These are phyloP conservation scores for Terrapene triunguis DNA, from an alignment of 2,113 vertebrate species.

Conservation along the genomic window DNA sequence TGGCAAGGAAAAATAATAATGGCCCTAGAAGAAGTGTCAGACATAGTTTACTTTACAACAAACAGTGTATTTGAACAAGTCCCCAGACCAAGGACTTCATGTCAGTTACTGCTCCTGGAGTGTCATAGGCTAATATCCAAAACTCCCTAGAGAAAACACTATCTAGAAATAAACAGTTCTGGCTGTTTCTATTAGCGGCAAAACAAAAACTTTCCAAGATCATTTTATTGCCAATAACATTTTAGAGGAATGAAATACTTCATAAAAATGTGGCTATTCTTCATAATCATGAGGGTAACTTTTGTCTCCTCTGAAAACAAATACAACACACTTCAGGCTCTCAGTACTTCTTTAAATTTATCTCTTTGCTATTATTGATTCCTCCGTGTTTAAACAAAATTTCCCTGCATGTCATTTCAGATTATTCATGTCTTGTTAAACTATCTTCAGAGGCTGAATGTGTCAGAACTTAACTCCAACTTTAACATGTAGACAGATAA, in stretches of 20 bases:
- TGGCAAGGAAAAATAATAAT: not conserved
- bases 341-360: not conserved
- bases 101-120: not conserved
- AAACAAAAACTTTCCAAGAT: not conserved
- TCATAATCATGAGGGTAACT: not conserved
- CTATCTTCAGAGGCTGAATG: not conserved
- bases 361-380: not conserved
- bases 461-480: not conserved
- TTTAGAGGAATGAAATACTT: not conserved
- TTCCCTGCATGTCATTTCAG: not conserved
- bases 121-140: not conserved
- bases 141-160: not conserved
- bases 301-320: not conserved
- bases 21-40: not conserved
- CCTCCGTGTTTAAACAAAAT: not conserved
- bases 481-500: not conserved
- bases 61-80: not conserved
- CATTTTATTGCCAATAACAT: not conserved
- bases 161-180: not conserved
- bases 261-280: too few relatives aligned
- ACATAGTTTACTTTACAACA: not conserved
- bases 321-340: not conserved
- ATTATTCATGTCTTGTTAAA: too few relatives aligned
- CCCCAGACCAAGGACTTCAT: not conserved
- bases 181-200: not conserved